phyloP scores from a whole-genome alignment of 2,113 vertebrate genomes.

The Petromus typicus region DNA sequence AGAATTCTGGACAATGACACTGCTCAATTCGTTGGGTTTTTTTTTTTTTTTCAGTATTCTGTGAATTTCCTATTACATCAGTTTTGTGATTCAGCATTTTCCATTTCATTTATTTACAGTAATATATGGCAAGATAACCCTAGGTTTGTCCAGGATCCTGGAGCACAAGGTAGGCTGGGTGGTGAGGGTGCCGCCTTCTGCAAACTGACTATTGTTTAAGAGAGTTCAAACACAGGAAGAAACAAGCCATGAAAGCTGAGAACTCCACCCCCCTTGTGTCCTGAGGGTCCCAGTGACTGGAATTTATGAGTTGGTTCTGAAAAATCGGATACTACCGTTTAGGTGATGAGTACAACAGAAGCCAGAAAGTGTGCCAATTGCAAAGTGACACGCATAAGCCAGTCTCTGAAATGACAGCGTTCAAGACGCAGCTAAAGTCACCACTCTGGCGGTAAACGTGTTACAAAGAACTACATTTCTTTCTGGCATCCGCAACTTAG shows the following conservation, averaged over 20 bases:
- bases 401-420: slow-evolving; percentile 50
- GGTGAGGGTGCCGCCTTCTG: slow-evolving; percentile 58
- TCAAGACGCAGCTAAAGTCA: slow-evolving; percentile 69
- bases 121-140: slow-evolving; percentile 67
- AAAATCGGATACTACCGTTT: slow-evolving; percentile 56
- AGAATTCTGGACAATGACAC: slow-evolving; percentile 65
- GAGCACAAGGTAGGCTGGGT: slow-evolving; percentile 53
- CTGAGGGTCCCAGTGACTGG: slow-evolving; percentile 17
- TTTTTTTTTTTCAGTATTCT: slow-evolving; percentile 62
- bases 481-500: slow-evolving; percentile 76
- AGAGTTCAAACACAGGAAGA: slow-evolving; percentile 44
- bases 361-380: slow-evolving; percentile 50
- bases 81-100: slow-evolving; percentile 66
- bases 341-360: not conserved
- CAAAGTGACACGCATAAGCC: slow-evolving; percentile 13
- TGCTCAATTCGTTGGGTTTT: slow-evolving; percentile 29
- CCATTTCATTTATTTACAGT: slow-evolving; percentile 77
- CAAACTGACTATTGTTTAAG: slow-evolving; percentile 48
- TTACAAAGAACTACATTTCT: slow-evolving; percentile 69
- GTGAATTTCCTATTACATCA: slow-evolving; percentile 68
- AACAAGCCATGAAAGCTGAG: not conserved
- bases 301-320: slow-evolving; percentile 42
- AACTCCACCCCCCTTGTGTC: not conserved
- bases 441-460: slow-evolving; percentile 48
- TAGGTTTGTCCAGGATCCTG: slow-evolving; percentile 50